Evolutionary conservation across 2,797 vertebrate species (phyloP), one percentile per base, ranked within the genome.

Genomic region (Valencia hispanica): DNA sequence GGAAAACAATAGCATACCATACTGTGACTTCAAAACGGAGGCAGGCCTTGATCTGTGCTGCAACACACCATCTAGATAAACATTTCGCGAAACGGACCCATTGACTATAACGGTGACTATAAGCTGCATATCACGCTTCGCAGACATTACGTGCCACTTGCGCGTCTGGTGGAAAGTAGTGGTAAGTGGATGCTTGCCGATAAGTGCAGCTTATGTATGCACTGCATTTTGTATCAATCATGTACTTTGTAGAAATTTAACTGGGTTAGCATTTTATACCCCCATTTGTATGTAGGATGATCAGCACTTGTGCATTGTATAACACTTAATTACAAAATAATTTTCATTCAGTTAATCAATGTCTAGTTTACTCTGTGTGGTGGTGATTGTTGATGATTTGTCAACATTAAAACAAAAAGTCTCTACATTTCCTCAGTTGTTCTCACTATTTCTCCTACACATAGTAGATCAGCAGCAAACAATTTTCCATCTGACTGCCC

Each of bases 401-500:
- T 87, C 72, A 81, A 80, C 68, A 70, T 88, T 87, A 78, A 66
- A 85, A 79, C 79, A 82, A 61, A 61, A 61, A 32, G 17, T 20
- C 17, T 45, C 43, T 61, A 9, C 57, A 80, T 66, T 79, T 84
- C n/a, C 39, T 81, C 72, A 41, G 74, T 72, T 59, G 39, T 68
- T 73, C 76, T 86, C 53, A 12, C 73, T 50, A 70, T 84, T 50
- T 80, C 77, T 77, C 48, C 73, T 53, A 84, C 70, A 87, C 77
- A 76, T 30, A 14, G 55, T 72, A 75, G 71, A 81, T 87, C 79
- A 81, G 68, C 65, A 55, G 50, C 68, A 87, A 88, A 79, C 75
- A 87, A 89, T 91, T 92, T 92, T 89, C 87, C 85, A 70, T 72
- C 68, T 81, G 84, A 88, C 82, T 90, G 88, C 87, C 79, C 34